Percentiles rank a stretch among this genome's conserved stretches.
phyloP scores from a whole-genome alignment of 2,888 invertebrate species.

The Apotomis turbidana region DNA sequence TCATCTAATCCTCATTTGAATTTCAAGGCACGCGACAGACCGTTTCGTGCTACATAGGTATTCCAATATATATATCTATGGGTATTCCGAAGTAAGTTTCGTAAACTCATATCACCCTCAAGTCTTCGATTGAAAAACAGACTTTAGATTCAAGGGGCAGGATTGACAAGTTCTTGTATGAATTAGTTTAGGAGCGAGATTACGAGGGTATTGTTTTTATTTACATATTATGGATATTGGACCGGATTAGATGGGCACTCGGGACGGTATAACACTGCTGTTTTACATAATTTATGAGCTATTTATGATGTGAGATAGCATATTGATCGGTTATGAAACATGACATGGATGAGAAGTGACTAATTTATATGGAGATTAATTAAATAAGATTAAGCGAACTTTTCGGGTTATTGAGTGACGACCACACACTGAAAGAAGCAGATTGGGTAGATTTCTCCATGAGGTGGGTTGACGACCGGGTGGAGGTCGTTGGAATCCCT shows the following conservation, averaged over 20 bases:
- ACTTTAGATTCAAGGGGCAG: neutral
- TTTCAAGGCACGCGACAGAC: constrained; percentile 11
- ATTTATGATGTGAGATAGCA: constrained; percentile 11
- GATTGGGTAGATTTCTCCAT: too few species aligned
- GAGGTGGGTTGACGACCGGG: too few species aligned
- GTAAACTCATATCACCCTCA: neutral
- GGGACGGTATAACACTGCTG: constrained; percentile 11
- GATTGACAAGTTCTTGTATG: neutral
- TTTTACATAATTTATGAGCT: constrained; percentile 29
- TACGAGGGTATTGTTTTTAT: neutral
- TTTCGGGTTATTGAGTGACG: too few species aligned
- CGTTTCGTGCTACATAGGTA: neutral
- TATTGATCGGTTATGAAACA: constrained; percentile 1
- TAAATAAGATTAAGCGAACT: neutral
- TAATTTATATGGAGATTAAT: neutral
- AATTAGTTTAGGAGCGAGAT: neutral
- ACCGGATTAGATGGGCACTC: constrained; percentile 7
- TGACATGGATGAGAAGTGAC: neutral
- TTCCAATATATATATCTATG: too few species aligned
- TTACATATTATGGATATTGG: constrained; percentile 2
- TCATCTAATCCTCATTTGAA: constrained; percentile 12
- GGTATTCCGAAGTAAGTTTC: neutral
- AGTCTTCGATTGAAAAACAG: neutral
- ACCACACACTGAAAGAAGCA: too few species aligned
- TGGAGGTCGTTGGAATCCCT: too few species aligned